Evolutionary conservation across 2,797 vertebrate genomes (phyloP).

Genomic region (Channa striata): DNA sequence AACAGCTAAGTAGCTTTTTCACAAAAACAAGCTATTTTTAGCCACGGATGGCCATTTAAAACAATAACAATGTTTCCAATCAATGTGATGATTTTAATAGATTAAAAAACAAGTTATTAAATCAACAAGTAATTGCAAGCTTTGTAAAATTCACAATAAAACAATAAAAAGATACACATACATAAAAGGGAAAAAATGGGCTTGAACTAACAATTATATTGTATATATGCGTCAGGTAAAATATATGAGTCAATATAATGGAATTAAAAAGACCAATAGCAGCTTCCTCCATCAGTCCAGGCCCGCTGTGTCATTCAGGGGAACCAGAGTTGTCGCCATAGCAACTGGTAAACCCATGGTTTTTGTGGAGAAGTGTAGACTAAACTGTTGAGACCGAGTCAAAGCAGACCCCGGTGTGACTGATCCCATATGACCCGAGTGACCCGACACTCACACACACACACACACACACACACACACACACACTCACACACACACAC

Average conservation of each 20-base stretch:
- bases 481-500: background rate
- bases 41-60: too few relatives aligned
- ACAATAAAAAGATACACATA: too few relatives aligned
- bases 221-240: background rate
- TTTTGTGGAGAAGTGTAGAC: conserved; percentile 58
- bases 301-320: conserved; percentile 9
- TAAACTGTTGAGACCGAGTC: conserved; percentile 67
- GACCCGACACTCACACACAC: conserved; percentile 33
- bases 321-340: conserved; percentile 35
- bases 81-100: too few relatives aligned
- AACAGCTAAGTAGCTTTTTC: too few relatives aligned
- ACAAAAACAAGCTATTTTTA: too few relatives aligned
- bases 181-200: too few relatives aligned
- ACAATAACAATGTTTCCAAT: too few relatives aligned
- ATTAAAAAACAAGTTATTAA: too few relatives aligned
- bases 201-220: too few relatives aligned
- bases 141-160: too few relatives aligned
- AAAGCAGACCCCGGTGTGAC: conserved; percentile 51
- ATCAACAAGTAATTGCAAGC: too few relatives aligned
- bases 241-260: background rate
- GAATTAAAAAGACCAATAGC: background rate
- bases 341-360: conserved; percentile 59
- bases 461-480: conserved; percentile 12
- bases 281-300: background rate
- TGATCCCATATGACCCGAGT: conserved; percentile 39